phyloP scores from a whole-genome alignment of 2,888 invertebrate genomes.

The Seira musarum region DNA sequence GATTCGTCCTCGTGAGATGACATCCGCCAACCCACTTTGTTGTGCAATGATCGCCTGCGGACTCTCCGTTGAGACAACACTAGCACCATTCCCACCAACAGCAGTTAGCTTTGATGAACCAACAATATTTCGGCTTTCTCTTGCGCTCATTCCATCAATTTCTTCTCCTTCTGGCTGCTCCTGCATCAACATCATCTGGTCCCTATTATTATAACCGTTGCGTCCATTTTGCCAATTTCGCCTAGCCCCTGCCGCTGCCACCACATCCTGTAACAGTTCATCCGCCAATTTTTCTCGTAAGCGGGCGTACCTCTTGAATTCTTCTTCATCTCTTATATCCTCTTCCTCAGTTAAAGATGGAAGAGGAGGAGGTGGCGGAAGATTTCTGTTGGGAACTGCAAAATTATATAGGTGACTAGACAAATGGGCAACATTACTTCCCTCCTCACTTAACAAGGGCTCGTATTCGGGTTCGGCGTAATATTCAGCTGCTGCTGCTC shows the following conservation, averaged over 20 bases:
- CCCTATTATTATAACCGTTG: conserved; percentile 29
- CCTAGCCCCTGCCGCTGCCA: conserved; percentile 46
- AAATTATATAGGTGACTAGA: conserved; percentile 52
- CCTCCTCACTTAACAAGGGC: conserved; percentile 49
- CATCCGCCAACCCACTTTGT: conserved; percentile 67
- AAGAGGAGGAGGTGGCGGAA: conserved; percentile 42
- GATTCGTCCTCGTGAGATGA: conserved; percentile 72
- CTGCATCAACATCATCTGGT: conserved; percentile 42
- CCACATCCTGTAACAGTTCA: conserved; percentile 53
- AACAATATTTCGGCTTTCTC: conserved; percentile 47
- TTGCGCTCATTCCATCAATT: conserved; percentile 39
- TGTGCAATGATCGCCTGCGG: conserved; percentile 62
- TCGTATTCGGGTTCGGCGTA: conserved; percentile 62
- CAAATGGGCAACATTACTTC: conserved; percentile 40
- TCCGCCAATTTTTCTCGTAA: conserved; percentile 48
- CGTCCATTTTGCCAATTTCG: conserved; percentile 47
- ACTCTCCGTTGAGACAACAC: conserved; percentile 57
- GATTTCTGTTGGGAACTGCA: conserved; percentile 50
- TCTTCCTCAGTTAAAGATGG: conserved; percentile 40
- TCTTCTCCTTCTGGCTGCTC: conserved; percentile 47
- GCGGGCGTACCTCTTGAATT: conserved; percentile 47
- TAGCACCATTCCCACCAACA: conserved; percentile 19
- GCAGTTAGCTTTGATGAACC: conserved; percentile 30
- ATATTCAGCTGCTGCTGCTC: conserved; percentile 48
- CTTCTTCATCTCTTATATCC: conserved; percentile 49